phyloP scores from a whole-genome alignment of 2,888 invertebrate genomes.

The Plebejus argus region DNA sequence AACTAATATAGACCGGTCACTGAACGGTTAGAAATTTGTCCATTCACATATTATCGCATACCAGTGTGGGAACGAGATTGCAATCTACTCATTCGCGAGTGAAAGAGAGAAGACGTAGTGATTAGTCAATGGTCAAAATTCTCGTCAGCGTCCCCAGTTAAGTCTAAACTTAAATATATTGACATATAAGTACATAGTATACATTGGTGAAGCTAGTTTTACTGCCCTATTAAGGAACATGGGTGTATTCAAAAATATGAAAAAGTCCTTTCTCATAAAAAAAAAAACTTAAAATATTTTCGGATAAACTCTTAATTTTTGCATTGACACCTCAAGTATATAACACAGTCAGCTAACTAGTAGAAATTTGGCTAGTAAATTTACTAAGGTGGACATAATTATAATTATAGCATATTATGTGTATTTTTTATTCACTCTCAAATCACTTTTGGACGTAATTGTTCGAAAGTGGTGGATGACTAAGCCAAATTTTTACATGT shows the following conservation, averaged over 20 bases:
- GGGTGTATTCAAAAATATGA: slow-evolving; percentile 10
- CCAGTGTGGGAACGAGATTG: background rate
- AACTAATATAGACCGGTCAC: background rate
- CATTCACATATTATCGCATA: background rate
- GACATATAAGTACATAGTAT: background rate
- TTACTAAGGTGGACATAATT: too few species aligned
- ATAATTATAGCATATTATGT: too few species aligned
- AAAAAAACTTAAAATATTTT: too few species aligned
- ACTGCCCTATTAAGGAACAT: background rate
- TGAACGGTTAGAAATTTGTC: background rate
- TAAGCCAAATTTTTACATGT: too few species aligned
- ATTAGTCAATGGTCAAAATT: background rate
- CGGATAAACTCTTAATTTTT: too few species aligned
- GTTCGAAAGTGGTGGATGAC: too few species aligned
- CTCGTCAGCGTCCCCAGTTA: background rate
- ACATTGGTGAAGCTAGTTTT: background rate
- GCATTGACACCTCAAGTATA: too few species aligned
- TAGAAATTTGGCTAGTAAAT: too few species aligned
- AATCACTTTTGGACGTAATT: too few species aligned
- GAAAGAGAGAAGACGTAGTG: background rate
- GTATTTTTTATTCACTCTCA: too few species aligned
- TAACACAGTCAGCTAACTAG: too few species aligned
- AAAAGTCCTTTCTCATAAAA: background rate
- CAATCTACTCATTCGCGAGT: background rate
- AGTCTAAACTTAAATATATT: background rate